Conservation (phyloP, 1,140 invertebrate species). For the Popillia japonica region DNA sequence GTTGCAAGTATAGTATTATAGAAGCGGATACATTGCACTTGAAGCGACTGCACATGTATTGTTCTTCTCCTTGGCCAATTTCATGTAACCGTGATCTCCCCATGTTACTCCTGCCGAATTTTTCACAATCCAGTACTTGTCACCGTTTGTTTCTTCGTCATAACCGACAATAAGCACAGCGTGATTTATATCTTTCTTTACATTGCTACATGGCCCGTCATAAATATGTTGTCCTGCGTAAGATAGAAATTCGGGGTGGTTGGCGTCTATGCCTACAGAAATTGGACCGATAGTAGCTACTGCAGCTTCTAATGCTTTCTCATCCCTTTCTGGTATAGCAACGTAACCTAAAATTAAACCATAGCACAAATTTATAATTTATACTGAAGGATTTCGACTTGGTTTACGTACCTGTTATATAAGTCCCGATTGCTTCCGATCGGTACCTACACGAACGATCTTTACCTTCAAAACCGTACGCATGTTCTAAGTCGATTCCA, state of each 20-base stretch:
- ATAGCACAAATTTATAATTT: too few relatives aligned
- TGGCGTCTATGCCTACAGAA: conserved; percentile 79
- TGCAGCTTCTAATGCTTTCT: conserved; percentile 75
- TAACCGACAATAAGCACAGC: conserved; percentile 74
- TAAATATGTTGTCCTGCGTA: conserved; percentile 74
- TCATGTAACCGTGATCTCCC: conserved; percentile 78
- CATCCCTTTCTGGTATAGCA: conserved; percentile 70
- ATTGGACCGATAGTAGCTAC: conserved; percentile 83
- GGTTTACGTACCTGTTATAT: conserved; percentile 17
- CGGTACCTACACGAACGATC: conserved; percentile 31
- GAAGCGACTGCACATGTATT: conserved; percentile 77
- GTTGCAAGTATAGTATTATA: too few relatives aligned
- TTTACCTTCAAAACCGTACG: conserved; percentile 63
- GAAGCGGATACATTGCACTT: conserved; percentile 55
- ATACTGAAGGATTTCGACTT: too few relatives aligned
- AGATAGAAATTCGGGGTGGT: conserved; percentile 76
- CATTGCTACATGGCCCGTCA: conserved; percentile 69
- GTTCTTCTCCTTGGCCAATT: conserved; percentile 70
- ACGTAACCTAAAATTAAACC: conserved; percentile 65
- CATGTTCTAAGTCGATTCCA: conserved; percentile 69
- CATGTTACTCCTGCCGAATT: conserved; percentile 76
- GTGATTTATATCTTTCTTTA: conserved; percentile 62
- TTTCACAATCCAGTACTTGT: conserved; percentile 82
- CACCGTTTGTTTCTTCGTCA: conserved; percentile 69
- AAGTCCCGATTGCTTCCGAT: background rate